These are phyloP conservation scores for Formica aserva DNA, from an alignment of 2,888 invertebrate genomes.

Conservation along the genomic window DNA sequence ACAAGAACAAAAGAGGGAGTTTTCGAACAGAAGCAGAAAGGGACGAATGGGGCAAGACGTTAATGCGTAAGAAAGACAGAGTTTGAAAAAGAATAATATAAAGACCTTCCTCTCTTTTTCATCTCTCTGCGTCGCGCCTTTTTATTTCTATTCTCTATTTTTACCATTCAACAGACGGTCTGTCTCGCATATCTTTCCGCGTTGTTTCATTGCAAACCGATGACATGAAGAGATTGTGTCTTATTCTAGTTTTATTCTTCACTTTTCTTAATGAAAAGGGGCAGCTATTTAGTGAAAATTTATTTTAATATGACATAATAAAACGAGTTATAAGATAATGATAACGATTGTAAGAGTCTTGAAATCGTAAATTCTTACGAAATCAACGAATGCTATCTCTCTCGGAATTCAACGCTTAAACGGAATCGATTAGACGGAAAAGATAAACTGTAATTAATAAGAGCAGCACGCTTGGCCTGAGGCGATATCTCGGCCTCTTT, in stretches of 20 bases:
- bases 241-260: not conserved
- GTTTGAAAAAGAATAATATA: conserved; percentile 62
- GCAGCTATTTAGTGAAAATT: not conserved
- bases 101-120: conserved; percentile 62
- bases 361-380: not conserved
- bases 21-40: conserved; percentile 58
- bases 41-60: conserved; percentile 59
- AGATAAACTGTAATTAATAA: conserved; percentile 57
- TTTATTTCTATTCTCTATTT: conserved; percentile 35
- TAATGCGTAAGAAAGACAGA: conserved; percentile 60
- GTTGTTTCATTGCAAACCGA: not conserved
- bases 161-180: conserved; percentile 18
- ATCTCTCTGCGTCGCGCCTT: conserved; percentile 45
- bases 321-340: not conserved
- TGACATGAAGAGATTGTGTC: not conserved
- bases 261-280: not conserved
- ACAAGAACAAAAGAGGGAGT: conserved; percentile 66
- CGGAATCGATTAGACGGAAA: conserved; percentile 49
- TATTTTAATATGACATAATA: not conserved
- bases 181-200: not conserved
- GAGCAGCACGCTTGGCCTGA: conserved; percentile 21
- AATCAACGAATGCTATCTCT: not conserved
- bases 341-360: not conserved
- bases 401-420: not conserved
- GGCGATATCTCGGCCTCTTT: conserved; percentile 39